phyloP scores from a whole-genome alignment of 2,113 vertebrate genomes.

The Cinclus mexicanus region DNA sequence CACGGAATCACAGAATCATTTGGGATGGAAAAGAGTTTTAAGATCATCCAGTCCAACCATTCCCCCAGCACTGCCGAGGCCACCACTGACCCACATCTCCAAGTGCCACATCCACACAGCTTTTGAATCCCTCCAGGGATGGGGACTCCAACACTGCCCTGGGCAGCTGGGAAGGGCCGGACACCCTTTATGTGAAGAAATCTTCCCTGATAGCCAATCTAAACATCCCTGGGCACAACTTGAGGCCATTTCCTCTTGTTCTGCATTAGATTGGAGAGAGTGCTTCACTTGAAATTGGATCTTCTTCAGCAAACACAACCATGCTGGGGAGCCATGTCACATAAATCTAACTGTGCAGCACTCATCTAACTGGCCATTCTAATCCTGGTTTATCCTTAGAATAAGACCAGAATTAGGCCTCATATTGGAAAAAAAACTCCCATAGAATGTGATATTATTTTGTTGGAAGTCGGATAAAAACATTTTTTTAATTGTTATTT shows the following conservation, averaged over 20 bases:
- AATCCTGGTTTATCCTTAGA: background rate
- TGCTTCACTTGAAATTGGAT: background rate
- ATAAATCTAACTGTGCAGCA: background rate
- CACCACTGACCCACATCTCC: too few species aligned
- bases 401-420: background rate
- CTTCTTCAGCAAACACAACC: background rate
- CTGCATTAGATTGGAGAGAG: background rate
- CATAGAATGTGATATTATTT: background rate
- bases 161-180: background rate
- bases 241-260: background rate
- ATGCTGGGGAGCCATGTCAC: background rate
- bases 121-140: background rate
- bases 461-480: background rate
- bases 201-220: background rate
- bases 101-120: rapidly evolving
- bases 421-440: background rate
- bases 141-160: background rate
- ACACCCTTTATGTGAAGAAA: background rate
- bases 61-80: background rate
- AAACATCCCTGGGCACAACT: rapidly evolving
- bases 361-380: background rate
- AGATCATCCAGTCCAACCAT: rapidly evolving
- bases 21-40: background rate
- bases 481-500: background rate
- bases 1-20: background rate